Conservation (phyloP, 2,888 invertebrate genomes). For the Lithodes maja region DNA sequence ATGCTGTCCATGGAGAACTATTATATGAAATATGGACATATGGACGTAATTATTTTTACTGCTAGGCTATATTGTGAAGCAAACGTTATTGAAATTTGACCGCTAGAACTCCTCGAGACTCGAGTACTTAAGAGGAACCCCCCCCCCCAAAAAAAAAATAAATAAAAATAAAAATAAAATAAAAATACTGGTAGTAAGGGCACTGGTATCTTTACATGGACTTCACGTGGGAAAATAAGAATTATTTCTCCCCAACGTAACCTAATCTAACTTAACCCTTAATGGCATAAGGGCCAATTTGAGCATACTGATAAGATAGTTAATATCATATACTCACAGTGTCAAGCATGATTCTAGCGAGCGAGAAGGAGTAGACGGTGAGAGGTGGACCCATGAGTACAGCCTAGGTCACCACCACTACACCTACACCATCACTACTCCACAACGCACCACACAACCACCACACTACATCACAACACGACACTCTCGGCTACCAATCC, state of each 20-base stretch:
- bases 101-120: no score
- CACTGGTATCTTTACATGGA: background rate
- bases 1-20: no score
- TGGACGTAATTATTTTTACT: no score
- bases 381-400: conserved; percentile 42
- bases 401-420: conserved; percentile 27
- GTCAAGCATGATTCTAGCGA: conserved; percentile 38
- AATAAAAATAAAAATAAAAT: no score
- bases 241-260: no score
- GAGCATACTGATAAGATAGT: background rate
- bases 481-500: background rate
- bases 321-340: conserved; percentile 32
- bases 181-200: background rate
- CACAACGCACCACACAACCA: conserved; percentile 32
- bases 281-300: background rate
- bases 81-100: no score
- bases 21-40: no score
- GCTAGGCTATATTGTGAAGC: no score
- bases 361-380: conserved; percentile 5
- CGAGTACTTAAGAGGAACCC: no score
- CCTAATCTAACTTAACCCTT: background rate
- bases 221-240: background rate
- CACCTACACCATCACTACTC: conserved; percentile 40
- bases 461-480: conserved; percentile 32
- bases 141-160: no score